A percentile compares a stretch with the other conserved stretches of the same genome.
phyloP scores from a whole-genome alignment of 1,140 invertebrate genomes.

The Tetramorium simillimum region DNA sequence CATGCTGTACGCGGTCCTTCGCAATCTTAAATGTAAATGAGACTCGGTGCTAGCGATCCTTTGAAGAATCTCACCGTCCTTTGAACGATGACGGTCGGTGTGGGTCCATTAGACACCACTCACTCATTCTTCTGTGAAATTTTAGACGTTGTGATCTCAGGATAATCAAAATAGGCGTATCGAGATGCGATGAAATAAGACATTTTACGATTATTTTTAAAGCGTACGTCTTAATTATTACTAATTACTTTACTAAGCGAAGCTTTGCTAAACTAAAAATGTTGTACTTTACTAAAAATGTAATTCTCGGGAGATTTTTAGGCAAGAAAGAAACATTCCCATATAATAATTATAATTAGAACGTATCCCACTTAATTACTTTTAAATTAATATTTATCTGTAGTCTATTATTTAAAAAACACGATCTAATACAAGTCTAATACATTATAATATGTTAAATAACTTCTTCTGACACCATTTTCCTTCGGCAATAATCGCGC shows the following conservation, averaged over 20 bases:
- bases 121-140: slow-evolving; percentile 59
- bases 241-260: background rate
- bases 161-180: slow-evolving; percentile 64
- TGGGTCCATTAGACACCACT: slow-evolving; percentile 68
- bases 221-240: background rate
- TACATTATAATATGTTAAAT: background rate
- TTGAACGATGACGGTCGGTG: slow-evolving; percentile 69
- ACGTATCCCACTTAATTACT: background rate
- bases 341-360: background rate
- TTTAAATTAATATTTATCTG: background rate
- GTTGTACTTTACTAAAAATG: no score
- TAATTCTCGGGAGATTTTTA: background rate
- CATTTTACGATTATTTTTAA: background rate
- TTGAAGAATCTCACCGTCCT: slow-evolving; percentile 73
- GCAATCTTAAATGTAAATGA: slow-evolving; percentile 78
- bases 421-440: background rate
- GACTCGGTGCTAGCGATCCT: slow-evolving; percentile 66
- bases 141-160: slow-evolving; percentile 59
- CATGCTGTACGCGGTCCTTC: slow-evolving; percentile 35
- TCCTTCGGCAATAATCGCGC: background rate
- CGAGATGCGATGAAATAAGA: background rate
- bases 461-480: background rate
- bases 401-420: background rate
- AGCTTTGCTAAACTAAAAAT: no score
- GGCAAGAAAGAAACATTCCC: background rate